These are phyloP conservation scores for Scaptomyza tumidula DNA, from an alignment of 2,888 invertebrate species.

Conservation along the genomic window DNA sequence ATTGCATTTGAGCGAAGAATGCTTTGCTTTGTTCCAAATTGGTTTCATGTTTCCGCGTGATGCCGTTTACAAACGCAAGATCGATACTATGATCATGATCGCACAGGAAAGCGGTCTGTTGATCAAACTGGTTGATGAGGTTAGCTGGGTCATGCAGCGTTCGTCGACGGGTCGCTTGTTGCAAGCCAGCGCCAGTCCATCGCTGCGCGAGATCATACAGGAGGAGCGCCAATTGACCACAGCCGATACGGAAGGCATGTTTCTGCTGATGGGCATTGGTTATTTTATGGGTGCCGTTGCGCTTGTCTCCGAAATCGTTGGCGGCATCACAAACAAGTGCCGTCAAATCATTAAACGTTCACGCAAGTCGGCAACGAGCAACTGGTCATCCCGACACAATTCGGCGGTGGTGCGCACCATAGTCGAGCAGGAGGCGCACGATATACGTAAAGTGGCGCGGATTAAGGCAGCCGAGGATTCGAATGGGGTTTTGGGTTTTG, in stretches of 20 bases:
- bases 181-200: conserved; percentile 86
- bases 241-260: conserved; percentile 93
- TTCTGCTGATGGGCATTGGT: conserved; percentile 89
- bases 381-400: conserved; percentile 72
- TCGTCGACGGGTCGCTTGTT: conserved; percentile 87
- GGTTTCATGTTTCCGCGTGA: conserved; percentile 88
- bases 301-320: conserved; percentile 89
- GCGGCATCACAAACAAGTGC: conserved; percentile 88
- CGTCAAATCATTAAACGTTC: conserved; percentile 81
- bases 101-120: conserved; percentile 89
- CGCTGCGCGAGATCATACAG: conserved; percentile 84
- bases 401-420: conserved; percentile 56
- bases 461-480: conserved; percentile 59
- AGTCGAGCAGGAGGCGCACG: conserved; percentile 58
- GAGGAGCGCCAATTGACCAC: conserved; percentile 91
- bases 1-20: conserved; percentile 90
- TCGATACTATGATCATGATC: conserved; percentile 87
- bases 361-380: conserved; percentile 70
- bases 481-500: conserved; percentile 71
- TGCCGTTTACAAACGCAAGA: conserved; percentile 87
- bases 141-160: conserved; percentile 90
- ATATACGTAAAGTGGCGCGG: conserved; percentile 56
- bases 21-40: conserved; percentile 90
- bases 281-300: conserved; percentile 88
- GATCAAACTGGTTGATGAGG: conserved; percentile 88